Evolutionary conservation across 2,797 vertebrate species (phyloP).

Genomic region (Limosa lapponica): DNA sequence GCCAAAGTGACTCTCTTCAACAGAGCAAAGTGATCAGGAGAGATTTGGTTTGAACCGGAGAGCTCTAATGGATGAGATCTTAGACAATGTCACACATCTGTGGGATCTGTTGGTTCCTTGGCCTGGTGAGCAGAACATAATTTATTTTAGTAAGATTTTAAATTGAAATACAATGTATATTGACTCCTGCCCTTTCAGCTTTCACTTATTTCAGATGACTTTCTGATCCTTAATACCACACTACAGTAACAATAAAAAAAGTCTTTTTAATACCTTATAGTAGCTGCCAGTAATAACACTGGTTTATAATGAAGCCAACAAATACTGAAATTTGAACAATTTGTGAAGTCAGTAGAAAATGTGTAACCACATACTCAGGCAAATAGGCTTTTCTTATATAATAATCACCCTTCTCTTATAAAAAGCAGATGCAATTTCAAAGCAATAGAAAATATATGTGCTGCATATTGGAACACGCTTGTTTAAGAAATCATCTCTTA

Average conservation of each 20-base stretch:
- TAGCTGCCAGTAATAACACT: conserved; percentile 56
- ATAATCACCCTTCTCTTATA: conserved; percentile 32
- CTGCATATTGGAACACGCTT: not conserved
- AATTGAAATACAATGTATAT: not conserved
- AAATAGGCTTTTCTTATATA: conserved; percentile 61
- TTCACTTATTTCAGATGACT: conserved; percentile 2
- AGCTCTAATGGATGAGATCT: not conserved
- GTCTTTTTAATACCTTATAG: conserved; percentile 7
- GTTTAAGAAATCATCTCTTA: not conserved
- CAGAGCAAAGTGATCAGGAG: not conserved
- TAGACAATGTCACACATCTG: not conserved
- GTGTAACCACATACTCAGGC: conserved; percentile 51
- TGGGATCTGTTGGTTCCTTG: not conserved
- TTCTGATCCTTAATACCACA: conserved; percentile 28
- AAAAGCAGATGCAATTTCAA: conserved; percentile 66
- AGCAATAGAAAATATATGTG: conserved; percentile 18
- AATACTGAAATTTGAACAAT: conserved; percentile 67
- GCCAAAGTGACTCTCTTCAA: not conserved
- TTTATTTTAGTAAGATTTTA: not conserved
- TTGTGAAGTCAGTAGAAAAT: conserved; percentile 72
- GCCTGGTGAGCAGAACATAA: not conserved
- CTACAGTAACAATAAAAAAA: conserved; percentile 19
- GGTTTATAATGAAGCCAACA: conserved; percentile 56
- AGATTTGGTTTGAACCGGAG: not conserved
- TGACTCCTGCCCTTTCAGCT: not conserved